A percentile compares a stretch with the other conserved stretches of the same genome.
Conservation (phyloP, 1,140 invertebrate genomes). For the Trachymyrmex septentrionalis region DNA sequence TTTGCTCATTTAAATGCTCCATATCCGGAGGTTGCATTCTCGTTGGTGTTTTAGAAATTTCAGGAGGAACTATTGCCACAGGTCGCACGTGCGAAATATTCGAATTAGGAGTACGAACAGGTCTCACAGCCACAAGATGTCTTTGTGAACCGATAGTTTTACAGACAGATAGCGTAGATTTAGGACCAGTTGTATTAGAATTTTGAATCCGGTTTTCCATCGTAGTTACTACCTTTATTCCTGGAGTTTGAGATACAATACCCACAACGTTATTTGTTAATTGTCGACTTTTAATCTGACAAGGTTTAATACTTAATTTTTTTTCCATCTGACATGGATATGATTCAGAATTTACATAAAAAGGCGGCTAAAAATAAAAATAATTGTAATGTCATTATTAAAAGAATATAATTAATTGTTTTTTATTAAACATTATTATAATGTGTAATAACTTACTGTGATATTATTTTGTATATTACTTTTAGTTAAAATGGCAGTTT, state of each 20-base stretch:
- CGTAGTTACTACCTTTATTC: constrained; percentile 48
- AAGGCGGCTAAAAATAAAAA: constrained; percentile 39
- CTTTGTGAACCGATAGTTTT: constrained; percentile 55
- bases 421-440: constrained; percentile 14
- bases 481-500: constrained; percentile 66
- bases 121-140: constrained; percentile 64
- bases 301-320: constrained; percentile 38
- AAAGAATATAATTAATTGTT: constrained; percentile 1
- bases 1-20: constrained; percentile 79
- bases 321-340: constrained; percentile 46
- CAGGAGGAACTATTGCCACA: constrained; percentile 61
- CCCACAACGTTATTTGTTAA: constrained; percentile 49
- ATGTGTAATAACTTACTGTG: constrained; percentile 56
- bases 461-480: constrained; percentile 70
- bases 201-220: constrained; percentile 56
- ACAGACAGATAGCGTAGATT: constrained; percentile 42
- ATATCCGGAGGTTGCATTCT: constrained; percentile 75
- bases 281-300: constrained; percentile 61
- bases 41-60: constrained; percentile 59
- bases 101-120: constrained; percentile 44
- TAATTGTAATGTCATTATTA: constrained; percentile 26
- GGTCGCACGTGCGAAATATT: constrained; percentile 44
- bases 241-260: constrained; percentile 30
- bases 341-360: constrained; percentile 54
- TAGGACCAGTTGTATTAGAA: constrained; percentile 52